Base-by-base conservation (phyloP, 2,113 vertebrate species). In the Vulpes vulpes region DNA sequence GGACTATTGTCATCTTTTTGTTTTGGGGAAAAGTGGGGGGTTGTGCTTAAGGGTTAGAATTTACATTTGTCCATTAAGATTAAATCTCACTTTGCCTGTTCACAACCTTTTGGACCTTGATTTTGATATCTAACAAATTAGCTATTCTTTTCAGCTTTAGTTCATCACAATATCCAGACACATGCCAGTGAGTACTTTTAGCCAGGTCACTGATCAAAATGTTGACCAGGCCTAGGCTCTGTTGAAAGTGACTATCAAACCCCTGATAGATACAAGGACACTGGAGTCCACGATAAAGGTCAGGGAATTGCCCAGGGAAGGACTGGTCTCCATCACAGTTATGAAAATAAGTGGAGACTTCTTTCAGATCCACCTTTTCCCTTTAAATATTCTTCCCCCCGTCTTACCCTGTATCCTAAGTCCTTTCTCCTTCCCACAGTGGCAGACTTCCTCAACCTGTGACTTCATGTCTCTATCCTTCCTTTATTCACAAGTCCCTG, bases 1-100 rank as follows among this genome's bases (percentile, higher is more conserved):
- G 53, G 16, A 53, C 51, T 65, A 6, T 60, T 60, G 32, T 32
- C 15, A 51, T 83, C 49, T 71, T 91, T 93, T 71, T 43, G 27
- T 81, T 89, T 87, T 17, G 8, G 6, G n/a, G 19, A 6, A 6
- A 4, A n/a, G 1, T 83, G 25, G 53, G 11, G n/a, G 5, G 19
- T 82, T 79, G 17, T 80, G 11, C 25, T 83, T 78, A 55, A 90
- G 53, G 76, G 88, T 83, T 30, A 51, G 35, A 85, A 88, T 89
- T 88, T 95, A 64, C 19, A 51, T 97, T 89, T 93, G 17, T 22
- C 15, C 32, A 16, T 95, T 91, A 88, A 93, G 84, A 83, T 96
- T 83, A 79, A 83, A 87, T 80, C 69, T 87, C 7, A 30, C 38
- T 83, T 73, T 95, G 27, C 51, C 38, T 0, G 3, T 65, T 96